Conservation (phyloP, 2,888 invertebrate species). For the Autographa pulchrina region DNA sequence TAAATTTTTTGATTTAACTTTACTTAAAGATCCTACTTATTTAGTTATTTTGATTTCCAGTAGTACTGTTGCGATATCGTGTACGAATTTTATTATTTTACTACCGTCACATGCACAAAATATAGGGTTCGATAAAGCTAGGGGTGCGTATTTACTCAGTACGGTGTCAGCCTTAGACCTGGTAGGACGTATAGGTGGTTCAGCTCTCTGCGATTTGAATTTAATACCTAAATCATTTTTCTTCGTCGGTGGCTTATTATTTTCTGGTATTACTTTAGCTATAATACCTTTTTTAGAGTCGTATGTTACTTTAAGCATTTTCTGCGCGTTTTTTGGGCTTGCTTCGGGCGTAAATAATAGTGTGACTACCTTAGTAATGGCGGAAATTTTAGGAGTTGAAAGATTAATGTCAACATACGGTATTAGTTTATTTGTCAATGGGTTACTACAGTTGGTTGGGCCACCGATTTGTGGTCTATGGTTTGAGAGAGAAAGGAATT, state of each 20-base stretch:
- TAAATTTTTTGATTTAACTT: slow-evolving; percentile 93
- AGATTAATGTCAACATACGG: slow-evolving; percentile 95
- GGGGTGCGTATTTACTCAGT: slow-evolving; percentile 93
- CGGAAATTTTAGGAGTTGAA: slow-evolving; percentile 95
- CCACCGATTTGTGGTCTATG: slow-evolving; percentile 94
- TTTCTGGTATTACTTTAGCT: slow-evolving; percentile 93
- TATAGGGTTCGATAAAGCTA: slow-evolving; percentile 92
- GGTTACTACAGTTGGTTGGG: slow-evolving; percentile 93
- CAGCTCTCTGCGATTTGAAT: slow-evolving; percentile 94
- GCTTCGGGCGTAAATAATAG: slow-evolving; percentile 96
- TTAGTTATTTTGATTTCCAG: slow-evolving; percentile 95
- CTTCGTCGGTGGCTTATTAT: slow-evolving; percentile 93
- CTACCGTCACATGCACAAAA: slow-evolving; percentile 93
- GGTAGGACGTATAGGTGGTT: slow-evolving; percentile 95
- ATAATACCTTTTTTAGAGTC: slow-evolving; percentile 91
- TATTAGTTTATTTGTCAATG: slow-evolving; percentile 95
- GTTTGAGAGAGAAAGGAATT: slow-evolving; percentile 91
- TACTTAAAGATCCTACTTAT: slow-evolving; percentile 94
- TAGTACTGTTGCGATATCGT: slow-evolving; percentile 95
- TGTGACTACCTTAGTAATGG: slow-evolving; percentile 96
- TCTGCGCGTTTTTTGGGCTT: slow-evolving; percentile 94
- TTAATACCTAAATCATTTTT: slow-evolving; percentile 94
- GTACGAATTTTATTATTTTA: slow-evolving; percentile 96
- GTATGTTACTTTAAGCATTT: slow-evolving; percentile 91
- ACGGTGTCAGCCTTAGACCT: slow-evolving; percentile 95